These are phyloP conservation scores for Albula glossodonta DNA, from an alignment of 2,113 vertebrate genomes.

Conservation along the genomic window DNA sequence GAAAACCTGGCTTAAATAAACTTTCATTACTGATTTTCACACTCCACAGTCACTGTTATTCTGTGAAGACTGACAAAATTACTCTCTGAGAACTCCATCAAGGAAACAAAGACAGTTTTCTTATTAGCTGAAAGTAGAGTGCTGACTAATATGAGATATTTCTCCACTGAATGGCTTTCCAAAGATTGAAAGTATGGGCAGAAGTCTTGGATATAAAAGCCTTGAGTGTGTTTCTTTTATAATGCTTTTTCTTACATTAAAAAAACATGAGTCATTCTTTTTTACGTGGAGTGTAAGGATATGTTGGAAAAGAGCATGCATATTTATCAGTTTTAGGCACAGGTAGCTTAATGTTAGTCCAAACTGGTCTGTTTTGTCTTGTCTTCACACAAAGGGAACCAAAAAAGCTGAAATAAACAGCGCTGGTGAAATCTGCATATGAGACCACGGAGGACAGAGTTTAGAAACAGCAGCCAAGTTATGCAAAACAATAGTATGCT, in stretches of 20 bases:
- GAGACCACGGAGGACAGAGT: not conserved
- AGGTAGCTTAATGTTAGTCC: not conserved
- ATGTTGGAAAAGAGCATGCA: not conserved
- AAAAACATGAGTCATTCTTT: not conserved
- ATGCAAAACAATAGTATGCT: not conserved
- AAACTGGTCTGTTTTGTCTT: not conserved
- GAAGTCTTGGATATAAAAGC: not conserved
- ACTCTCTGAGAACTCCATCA: not conserved
- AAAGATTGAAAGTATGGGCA: not conserved
- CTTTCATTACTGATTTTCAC: slow-evolving; percentile 14
- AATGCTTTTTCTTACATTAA: not conserved
- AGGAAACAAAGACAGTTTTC: slow-evolving; percentile 2
- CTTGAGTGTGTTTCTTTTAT: not conserved
- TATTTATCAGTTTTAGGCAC: slow-evolving; percentile 20
- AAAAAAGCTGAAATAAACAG: slow-evolving; percentile 12
- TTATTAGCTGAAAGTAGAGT: not conserved
- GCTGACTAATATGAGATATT: slow-evolving; percentile 14
- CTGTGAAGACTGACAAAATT: slow-evolving; percentile 6
- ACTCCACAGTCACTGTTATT: slow-evolving; percentile 5
- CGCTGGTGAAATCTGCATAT: not conserved
- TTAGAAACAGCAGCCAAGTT: not conserved
- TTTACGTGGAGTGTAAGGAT: not conserved
- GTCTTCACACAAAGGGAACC: not conserved
- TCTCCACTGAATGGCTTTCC: not conserved
- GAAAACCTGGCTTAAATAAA: not conserved